Base-by-base conservation (phyloP, 2,888 invertebrate species). In the Troides helena region DNA sequence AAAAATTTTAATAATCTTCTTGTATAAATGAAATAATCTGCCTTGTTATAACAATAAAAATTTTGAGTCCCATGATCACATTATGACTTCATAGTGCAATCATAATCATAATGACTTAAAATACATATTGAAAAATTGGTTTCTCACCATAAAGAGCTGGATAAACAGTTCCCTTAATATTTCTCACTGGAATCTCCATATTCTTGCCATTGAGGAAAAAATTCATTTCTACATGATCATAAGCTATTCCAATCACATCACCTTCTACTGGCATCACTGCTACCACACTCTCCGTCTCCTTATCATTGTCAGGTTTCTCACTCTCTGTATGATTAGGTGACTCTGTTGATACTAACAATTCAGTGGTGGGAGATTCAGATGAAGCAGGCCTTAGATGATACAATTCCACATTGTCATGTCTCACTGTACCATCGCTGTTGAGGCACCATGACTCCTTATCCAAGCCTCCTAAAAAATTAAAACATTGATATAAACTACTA, bases 181-280 rank as follows among this genome's bases (percentile, higher is more conserved):
- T 98, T 74, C 96, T 95, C 61, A 99, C 94, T 25, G 98, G 96
- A 77, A 95, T 95, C 78, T 98, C 97, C 81, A 98, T 93, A 79
- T 96, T 95, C 81, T 96, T 96, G 2, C 99, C 99, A 90, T 99
- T 99, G 58, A 98, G 91, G 87, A 95, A 99, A 92, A 99, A 98
- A 85, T 98, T 98, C 71, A 99, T 90, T 81, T 99, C 98, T 71
- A 99, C 96, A 85, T 99, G 99, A 85, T 99, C 99, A 85, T 97
- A 99, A 0, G 98, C 96, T 53, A 99, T 94, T 36, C 99, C 99
- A 79, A 99, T 94, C 68, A 98, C 95, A 85, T 99, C 99, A 39
- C 99, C 99, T 90, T 99, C 99, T 80, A 97, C 96, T 4, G 97
- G 95, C 81, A 95, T 94, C 77, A 82, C 88, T 60, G 89, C 81